These are phyloP conservation scores for Hyphantria cunea DNA, from an alignment of 1,140 invertebrate genomes.

Conservation along the genomic window DNA sequence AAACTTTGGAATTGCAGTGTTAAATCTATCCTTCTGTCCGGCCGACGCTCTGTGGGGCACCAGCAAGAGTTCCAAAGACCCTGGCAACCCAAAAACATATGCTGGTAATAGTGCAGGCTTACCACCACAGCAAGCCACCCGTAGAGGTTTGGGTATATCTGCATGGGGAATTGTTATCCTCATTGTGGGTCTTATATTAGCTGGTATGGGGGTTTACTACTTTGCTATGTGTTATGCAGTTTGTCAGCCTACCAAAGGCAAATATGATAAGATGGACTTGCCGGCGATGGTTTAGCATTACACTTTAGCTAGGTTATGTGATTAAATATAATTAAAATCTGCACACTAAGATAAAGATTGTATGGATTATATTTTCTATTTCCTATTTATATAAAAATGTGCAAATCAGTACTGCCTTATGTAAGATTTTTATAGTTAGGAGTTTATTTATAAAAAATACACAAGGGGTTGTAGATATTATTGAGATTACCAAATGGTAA, in stretches of 20 bases:
- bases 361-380: neutral
- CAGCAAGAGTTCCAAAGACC: conserved; percentile 42
- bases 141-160: conserved; percentile 79
- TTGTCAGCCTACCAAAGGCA: conserved; percentile 82
- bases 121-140: conserved; percentile 35
- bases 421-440: neutral
- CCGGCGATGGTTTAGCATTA: conserved; percentile 71
- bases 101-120: conserved; percentile 34
- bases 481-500: neutral
- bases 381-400: neutral
- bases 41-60: conserved; percentile 45
- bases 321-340: conserved; percentile 15
- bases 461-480: neutral
- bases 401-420: neutral
- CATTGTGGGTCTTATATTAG: conserved; percentile 79
- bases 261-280: conserved; percentile 84
- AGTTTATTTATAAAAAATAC: no score
- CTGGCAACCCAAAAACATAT: conserved; percentile 39
- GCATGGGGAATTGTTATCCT: conserved; percentile 84
- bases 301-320: conserved; percentile 7
- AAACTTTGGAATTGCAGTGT: conserved; percentile 46
- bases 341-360: conserved; percentile 1
- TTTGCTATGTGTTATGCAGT: conserved; percentile 84
- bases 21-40: conserved; percentile 43
- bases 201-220: conserved; percentile 82